Conservation (phyloP, 2,113 vertebrate species). For the Carassius auratus region DNA sequence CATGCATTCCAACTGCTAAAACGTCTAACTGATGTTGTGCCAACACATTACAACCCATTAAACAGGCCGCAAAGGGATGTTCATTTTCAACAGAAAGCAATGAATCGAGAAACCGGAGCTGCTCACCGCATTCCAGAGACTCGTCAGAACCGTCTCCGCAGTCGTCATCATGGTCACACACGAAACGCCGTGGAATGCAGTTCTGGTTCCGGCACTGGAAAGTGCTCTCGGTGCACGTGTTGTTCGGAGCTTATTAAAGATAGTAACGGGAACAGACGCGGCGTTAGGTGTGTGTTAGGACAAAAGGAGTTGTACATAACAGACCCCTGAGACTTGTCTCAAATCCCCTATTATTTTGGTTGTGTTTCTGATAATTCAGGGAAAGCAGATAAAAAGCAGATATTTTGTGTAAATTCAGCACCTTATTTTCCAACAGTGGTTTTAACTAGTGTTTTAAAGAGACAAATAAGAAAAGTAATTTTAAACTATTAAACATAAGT, state of each 20-base stretch:
- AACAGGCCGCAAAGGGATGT: neutral
- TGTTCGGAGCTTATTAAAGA: slow-evolving; percentile 42
- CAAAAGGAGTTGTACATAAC: neutral
- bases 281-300: neutral
- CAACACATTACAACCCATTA: slow-evolving; percentile 16
- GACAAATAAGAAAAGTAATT: neutral
- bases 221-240: slow-evolving; percentile 81
- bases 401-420: neutral
- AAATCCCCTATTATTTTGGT: neutral
- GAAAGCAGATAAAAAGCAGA: neutral
- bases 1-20: neutral
- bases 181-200: slow-evolving; percentile 83
- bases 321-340: neutral
- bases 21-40: neutral
- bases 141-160: slow-evolving; percentile 88
- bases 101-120: neutral
- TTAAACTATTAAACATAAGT: neutral
- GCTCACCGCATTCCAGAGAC: slow-evolving; percentile 84
- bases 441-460: neutral
- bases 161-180: slow-evolving; percentile 87
- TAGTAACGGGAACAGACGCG: neutral
- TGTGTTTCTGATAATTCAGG: neutral
- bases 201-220: slow-evolving; percentile 84
- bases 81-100: neutral
- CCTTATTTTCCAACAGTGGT: neutral